phyloP scores from a whole-genome alignment of 2,888 invertebrate species.

The Stenchaetothrips biformis region DNA sequence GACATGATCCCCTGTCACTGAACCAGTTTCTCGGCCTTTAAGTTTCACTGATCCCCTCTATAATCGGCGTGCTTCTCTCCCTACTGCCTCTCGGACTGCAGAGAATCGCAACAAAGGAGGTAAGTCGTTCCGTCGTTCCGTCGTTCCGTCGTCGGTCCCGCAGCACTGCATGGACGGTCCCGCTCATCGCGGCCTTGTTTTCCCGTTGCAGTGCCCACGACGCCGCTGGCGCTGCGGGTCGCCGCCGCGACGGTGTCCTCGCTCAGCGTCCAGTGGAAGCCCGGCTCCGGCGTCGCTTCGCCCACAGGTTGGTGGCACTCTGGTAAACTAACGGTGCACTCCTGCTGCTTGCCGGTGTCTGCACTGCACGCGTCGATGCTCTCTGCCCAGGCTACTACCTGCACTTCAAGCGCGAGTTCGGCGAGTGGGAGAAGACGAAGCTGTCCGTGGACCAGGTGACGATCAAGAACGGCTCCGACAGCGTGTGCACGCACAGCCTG shows the following conservation, averaged over 20 bases:
- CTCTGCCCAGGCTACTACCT: slow-evolving; percentile 37
- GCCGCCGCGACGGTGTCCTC: slow-evolving; percentile 44
- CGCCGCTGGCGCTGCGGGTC: slow-evolving; percentile 42
- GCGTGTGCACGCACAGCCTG: slow-evolving; percentile 35
- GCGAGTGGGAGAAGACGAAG: slow-evolving; percentile 39
- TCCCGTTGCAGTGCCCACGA: slow-evolving; percentile 44
- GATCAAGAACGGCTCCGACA: not conserved
- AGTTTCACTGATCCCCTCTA: too few species aligned
- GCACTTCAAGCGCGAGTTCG: slow-evolving; percentile 39
- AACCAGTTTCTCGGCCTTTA: too few species aligned
- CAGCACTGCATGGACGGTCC: not conserved
- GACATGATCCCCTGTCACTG: too few species aligned
- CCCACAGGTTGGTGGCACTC: not conserved
- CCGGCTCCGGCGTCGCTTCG: slow-evolving; percentile 32
- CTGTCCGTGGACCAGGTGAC: slow-evolving; percentile 35
- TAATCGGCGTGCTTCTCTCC: too few species aligned
- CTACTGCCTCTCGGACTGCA: not conserved
- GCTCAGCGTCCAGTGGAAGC: slow-evolving; percentile 39
- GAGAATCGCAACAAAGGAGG: slow-evolving; percentile 4
- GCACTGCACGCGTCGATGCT: not conserved
- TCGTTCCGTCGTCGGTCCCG: not conserved
- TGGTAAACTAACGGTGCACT: not conserved
- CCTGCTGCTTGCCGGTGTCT: not conserved
- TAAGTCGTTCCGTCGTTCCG: not conserved
- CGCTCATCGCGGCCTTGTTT: slow-evolving; percentile 2